Evolutionary conservation across 2,797 vertebrate genomes (phyloP).

Genomic region (Hyperoplus immaculatus): DNA sequence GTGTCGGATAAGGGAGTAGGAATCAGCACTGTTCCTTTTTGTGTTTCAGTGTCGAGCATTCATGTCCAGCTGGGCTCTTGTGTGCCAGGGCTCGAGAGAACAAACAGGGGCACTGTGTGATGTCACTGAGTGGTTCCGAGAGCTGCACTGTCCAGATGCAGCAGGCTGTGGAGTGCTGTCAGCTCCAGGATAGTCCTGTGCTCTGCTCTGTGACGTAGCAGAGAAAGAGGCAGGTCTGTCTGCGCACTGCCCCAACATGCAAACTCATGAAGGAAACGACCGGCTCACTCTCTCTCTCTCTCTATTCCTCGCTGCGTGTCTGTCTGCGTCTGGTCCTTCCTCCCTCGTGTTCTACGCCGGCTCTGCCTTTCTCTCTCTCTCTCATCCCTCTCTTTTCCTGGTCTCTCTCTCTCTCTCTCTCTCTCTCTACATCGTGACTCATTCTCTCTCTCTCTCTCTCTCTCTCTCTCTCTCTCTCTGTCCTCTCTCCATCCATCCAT

Average conservation of each 20-base stretch:
- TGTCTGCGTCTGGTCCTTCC: constrained; percentile 43
- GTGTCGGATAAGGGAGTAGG: constrained; percentile 36
- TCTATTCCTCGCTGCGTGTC: constrained; percentile 57
- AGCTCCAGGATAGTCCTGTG: constrained; percentile 69
- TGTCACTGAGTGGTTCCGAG: constrained; percentile 16
- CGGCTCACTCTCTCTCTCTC: constrained; percentile 32
- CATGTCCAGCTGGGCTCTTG: too few relatives aligned
- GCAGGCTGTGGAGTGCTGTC: constrained; percentile 54
- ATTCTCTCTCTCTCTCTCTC: constrained; percentile 45
- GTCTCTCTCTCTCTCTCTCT: constrained; percentile 34
- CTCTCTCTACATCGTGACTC: constrained; percentile 55
- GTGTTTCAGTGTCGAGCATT: not conserved
- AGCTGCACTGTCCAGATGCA: constrained; percentile 56
- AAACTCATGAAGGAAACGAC: constrained; percentile 68
- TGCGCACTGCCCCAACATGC: constrained; percentile 55
- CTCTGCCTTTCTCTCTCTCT: not conserved
- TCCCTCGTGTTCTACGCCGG: constrained; percentile 42
- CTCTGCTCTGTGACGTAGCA: constrained; percentile 73
- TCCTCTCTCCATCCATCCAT: constrained; percentile 2
- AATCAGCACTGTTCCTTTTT: constrained; percentile 21
- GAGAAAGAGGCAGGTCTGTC: constrained; percentile 65
- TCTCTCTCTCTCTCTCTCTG: not conserved
- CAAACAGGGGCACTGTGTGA: constrained; percentile 9
- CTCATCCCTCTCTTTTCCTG: constrained; percentile 6
- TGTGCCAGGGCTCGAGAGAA: not conserved